A percentile compares a stretch with the other conserved stretches of the same genome.
Conservation (phyloP, 1,140 invertebrate genomes). For the Drosophila cardini region DNA sequence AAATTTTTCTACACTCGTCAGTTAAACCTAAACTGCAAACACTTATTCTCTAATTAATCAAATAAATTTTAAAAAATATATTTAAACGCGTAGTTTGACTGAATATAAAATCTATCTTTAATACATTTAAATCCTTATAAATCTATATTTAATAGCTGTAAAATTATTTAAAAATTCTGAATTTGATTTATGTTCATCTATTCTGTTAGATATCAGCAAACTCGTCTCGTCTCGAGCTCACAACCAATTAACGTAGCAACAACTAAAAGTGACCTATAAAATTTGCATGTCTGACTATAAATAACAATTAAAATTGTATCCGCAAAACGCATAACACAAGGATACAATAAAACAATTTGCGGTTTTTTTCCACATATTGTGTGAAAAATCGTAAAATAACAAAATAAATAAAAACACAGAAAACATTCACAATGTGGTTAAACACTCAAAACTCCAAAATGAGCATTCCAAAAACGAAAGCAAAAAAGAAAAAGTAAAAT, state of each 20-base stretch:
- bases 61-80: too few species aligned
- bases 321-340: conserved; percentile 34
- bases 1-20: too few species aligned
- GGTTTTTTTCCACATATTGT: conserved; percentile 48
- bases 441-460: conserved; percentile 35
- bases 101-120: too few species aligned
- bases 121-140: too few species aligned
- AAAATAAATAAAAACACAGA: conserved; percentile 42
- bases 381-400: conserved; percentile 34
- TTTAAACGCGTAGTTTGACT: too few species aligned
- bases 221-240: conserved; percentile 1
- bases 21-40: too few species aligned
- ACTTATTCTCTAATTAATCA: too few species aligned
- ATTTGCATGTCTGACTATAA: conserved; percentile 57
- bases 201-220: too few species aligned
- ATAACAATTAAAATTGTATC: conserved; percentile 67
- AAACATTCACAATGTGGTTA: conserved; percentile 60
- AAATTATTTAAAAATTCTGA: too few species aligned
- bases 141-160: too few species aligned
- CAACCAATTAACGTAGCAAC: conserved; percentile 46
- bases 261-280: conserved; percentile 30
- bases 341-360: conserved; percentile 75
- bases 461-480: conserved; percentile 34
- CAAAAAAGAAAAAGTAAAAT: too few species aligned
- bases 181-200: too few species aligned